phyloP scores from a whole-genome alignment of 2,888 invertebrate genomes.

The Xylocampa areola region DNA sequence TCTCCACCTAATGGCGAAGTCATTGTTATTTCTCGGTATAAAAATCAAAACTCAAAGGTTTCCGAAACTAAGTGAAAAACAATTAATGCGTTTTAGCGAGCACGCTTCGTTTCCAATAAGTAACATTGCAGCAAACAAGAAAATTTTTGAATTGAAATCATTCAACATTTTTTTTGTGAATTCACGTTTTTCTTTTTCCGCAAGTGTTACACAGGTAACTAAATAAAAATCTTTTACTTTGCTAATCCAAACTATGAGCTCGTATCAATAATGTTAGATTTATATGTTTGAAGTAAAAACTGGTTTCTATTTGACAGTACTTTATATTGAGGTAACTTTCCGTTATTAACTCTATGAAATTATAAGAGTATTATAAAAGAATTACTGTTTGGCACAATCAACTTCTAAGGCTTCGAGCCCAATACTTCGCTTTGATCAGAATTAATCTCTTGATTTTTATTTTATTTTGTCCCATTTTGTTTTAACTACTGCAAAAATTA shows the following conservation, averaged over 20 bases:
- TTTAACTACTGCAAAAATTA: conserved; percentile 34
- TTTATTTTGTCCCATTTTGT: conserved; percentile 13
- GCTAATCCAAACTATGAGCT: not conserved
- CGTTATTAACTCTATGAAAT: not conserved
- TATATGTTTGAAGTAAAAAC: not conserved
- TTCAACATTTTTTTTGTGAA: too few relatives aligned
- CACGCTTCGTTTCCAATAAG: not conserved
- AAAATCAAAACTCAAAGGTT: conserved; percentile 6
- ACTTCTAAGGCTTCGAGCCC: conserved; percentile 1
- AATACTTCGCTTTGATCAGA: conserved; percentile 28
- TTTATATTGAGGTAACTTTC: not conserved
- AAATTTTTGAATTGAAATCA: too few relatives aligned
- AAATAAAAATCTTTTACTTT: not conserved
- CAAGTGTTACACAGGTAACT: too few relatives aligned
- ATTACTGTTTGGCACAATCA: conserved; percentile 21
- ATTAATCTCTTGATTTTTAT: conserved; percentile 1
- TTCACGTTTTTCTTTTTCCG: too few relatives aligned
- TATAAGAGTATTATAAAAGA: conserved; percentile 21
- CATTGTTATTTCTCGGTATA: conserved; percentile 19
- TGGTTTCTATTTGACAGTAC: not conserved
- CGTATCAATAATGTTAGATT: not conserved
- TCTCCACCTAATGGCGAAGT: conserved; percentile 44
- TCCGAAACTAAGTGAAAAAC: conserved; percentile 7
- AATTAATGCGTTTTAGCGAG: conserved; percentile 16
- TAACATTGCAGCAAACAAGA: not conserved